Evolutionary conservation across 2,797 vertebrate species (phyloP).

Genomic region (Denticeps clupeoides): DNA sequence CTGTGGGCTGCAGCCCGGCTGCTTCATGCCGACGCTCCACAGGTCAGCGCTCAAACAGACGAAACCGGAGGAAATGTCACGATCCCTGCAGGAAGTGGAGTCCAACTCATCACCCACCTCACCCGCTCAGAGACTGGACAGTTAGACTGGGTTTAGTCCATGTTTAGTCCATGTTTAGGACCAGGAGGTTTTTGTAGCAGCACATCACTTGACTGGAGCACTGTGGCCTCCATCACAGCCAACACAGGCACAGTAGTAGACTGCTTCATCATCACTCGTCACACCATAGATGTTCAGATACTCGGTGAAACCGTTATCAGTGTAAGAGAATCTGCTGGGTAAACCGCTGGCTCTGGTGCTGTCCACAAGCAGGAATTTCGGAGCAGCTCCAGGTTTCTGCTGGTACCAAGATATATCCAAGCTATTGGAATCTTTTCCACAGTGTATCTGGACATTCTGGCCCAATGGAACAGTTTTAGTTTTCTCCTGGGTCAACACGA

Average conservation of each 20-base stretch:
- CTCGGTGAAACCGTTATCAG: conserved; percentile 3
- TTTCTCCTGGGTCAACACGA: not conserved
- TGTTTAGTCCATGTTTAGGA: not conserved
- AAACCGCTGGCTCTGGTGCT: conserved; percentile 9
- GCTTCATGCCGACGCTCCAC: conserved; percentile 4
- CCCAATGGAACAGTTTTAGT: not conserved
- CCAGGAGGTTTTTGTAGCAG: conserved; percentile 26
- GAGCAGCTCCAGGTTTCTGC: conserved; percentile 11
- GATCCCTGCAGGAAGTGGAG: not conserved
- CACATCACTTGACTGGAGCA: conserved; percentile 1
- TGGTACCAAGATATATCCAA: conserved; percentile 14
- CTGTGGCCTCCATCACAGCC: conserved; percentile 5
- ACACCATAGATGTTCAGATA: conserved; percentile 22
- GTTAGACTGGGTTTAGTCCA: not conserved
- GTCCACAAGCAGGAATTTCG: conserved; percentile 1
- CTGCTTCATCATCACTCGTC: conserved; percentile 17
- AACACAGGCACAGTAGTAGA: conserved; percentile 21
- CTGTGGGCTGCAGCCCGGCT: not conserved
- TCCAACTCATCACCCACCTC: not conserved
- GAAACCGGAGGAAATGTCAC: not conserved
- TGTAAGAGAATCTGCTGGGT: conserved; percentile 16
- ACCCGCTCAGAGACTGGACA: not conserved
- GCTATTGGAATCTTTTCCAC: not conserved
- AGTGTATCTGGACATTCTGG: not conserved
- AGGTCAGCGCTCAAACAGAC: not conserved